Base-by-base conservation (phyloP, 2,888 invertebrate species). In the Dryadula phaetusa region DNA sequence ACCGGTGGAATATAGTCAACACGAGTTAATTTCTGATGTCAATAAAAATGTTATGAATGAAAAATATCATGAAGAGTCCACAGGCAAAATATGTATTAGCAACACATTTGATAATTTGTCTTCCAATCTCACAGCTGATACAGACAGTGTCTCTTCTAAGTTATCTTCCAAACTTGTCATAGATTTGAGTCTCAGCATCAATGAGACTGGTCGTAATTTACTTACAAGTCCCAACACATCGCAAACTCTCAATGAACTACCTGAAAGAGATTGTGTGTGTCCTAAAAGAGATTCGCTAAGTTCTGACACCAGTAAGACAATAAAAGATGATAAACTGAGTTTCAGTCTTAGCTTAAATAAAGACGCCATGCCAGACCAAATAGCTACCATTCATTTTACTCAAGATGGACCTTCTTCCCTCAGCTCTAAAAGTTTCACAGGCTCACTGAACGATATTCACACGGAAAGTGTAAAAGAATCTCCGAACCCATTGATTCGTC, bases 401-500 rank as follows among this genome's bases (percentile, higher is more conserved):
- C 78, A 81, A 52, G 84, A 86, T 74, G 86, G 83, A 1, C 85
- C 84, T 6, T 73, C 84, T 10, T 89, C 89, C 3, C 76, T 89
- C 1, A 82, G 82, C 70, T 78, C 86, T 10, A 88, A 93, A 80
- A 87, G 91, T 80, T 85, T 90, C 75, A 81, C 93, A 7, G 93
- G 93, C 1, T 93, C 93, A n/a, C 81, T 93, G 0, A 87, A 88
- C 71, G 85, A 93, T 70, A 81, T 93, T 61, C 85, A 90, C 65
- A 83, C 82, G 12, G 86, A 87, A 8, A 84, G 84, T 72, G 69
- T 78, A 3, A 88, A 83, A 73, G 83, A 79, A 1, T 69, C 79
- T 1, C 76, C 69, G 14, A 66, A 65, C 56, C 85, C 92, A 5
- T 82, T 96, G 64, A 91, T 95, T 12, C 93, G 97, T 61, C 96